These are phyloP conservation scores for Pseudomugil gertrudae DNA, from an alignment of 2,797 vertebrate species.

Conservation along the genomic window DNA sequence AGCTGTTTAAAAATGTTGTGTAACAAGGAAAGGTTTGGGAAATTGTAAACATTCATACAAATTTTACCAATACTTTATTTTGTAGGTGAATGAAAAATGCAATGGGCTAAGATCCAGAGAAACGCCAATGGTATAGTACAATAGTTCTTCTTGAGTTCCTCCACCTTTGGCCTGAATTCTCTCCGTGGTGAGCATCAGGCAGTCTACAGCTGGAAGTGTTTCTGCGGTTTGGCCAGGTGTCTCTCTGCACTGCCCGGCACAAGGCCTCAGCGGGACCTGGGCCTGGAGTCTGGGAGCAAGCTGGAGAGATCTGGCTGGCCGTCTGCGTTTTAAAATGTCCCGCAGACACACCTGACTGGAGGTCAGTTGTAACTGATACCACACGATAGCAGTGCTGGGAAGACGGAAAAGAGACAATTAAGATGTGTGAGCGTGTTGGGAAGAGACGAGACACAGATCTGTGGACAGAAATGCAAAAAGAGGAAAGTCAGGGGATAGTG, in stretches of 20 bases:
- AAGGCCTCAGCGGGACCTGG: conserved; percentile 74
- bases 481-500: conserved; percentile 58
- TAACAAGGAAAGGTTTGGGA: conserved; percentile 14
- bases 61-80: conserved; percentile 13
- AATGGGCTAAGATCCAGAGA: conserved; percentile 36
- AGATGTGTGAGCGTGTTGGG: conserved; percentile 70
- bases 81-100: conserved; percentile 43
- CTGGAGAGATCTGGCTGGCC: conserved; percentile 68
- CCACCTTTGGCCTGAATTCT: conserved; percentile 83
- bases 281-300: conserved; percentile 67
- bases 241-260: conserved; percentile 72
- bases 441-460: conserved; percentile 50
- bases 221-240: conserved; percentile 83
- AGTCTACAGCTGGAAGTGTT: conserved; percentile 82
- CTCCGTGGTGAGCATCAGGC: conserved; percentile 77
- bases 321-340: conserved; percentile 73
- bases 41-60: conserved; percentile 23
- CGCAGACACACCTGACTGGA: conserved; percentile 77
- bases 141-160: conserved; percentile 59
- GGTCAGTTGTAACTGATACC: conserved; percentile 79
- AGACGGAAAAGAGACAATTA: conserved; percentile 65
- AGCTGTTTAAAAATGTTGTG: conserved; percentile 21
- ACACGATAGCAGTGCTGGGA: conserved; percentile 61
- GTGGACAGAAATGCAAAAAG: conserved; percentile 28
- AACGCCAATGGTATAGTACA: conserved; percentile 40